These are phyloP conservation scores for Rhorus exstirpatorius DNA, from an alignment of 2,888 invertebrate genomes.

Conservation along the genomic window DNA sequence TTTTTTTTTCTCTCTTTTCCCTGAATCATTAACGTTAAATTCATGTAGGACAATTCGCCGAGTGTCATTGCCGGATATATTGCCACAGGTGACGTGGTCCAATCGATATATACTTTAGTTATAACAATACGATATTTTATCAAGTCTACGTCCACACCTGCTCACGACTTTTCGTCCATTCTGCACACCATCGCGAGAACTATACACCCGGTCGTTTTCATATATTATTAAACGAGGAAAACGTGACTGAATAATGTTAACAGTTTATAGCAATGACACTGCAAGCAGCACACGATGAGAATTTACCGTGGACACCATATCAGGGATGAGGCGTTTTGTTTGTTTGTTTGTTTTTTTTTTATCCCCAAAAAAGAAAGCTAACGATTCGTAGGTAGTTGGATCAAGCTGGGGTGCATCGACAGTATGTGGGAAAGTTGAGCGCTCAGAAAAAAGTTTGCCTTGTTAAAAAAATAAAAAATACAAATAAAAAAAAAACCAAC, in stretches of 20 bases:
- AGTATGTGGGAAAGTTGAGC: too few relatives aligned
- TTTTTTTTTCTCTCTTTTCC: neutral
- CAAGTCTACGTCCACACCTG: constrained; percentile 1
- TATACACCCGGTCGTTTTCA: neutral
- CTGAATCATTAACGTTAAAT: constrained; percentile 33
- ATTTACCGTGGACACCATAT: too few relatives aligned
- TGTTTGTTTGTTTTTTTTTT: too few relatives aligned
- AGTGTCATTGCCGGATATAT: constrained; percentile 32
- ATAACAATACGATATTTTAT: constrained; percentile 33
- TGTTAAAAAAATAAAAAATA: too few relatives aligned
- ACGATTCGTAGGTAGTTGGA: too few relatives aligned
- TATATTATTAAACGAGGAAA: neutral
- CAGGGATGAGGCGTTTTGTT: too few relatives aligned
- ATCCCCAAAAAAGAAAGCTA: too few relatives aligned
- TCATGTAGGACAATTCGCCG: constrained; percentile 46
- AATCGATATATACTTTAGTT: constrained; percentile 49
- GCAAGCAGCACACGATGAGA: too few relatives aligned
- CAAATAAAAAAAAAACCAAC: neutral
- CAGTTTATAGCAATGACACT: neutral
- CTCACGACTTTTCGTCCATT: neutral
- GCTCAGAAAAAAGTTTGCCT: too few relatives aligned
- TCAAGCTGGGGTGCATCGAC: too few relatives aligned
- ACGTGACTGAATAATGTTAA: neutral
- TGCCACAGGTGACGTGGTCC: constrained; percentile 14
- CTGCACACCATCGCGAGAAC: neutral